These are phyloP conservation scores for Drosophila biarmipes DNA, from an alignment of 1,140 invertebrate species.

Conservation along the genomic window DNA sequence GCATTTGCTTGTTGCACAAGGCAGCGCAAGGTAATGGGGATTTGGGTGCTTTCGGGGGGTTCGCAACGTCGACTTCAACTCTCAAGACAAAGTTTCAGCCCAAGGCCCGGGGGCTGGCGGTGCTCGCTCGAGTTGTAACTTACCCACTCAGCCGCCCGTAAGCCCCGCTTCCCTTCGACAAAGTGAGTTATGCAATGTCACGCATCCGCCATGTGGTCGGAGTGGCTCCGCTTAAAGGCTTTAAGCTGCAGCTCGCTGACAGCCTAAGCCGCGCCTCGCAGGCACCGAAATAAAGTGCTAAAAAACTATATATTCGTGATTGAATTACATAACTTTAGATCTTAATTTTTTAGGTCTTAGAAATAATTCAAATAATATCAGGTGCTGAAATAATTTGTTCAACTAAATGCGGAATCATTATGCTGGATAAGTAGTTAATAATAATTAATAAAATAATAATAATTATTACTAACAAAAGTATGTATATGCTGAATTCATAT, in stretches of 20 bases:
- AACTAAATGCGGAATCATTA: no score
- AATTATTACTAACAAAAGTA: no score
- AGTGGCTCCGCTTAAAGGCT: conserved; percentile 57
- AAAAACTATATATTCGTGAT: no score
- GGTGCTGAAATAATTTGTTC: no score
- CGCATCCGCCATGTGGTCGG: conserved; percentile 61
- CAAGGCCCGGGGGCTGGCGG: conserved; percentile 37
- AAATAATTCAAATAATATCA: no score
- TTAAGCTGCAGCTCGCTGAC: conserved; percentile 68
- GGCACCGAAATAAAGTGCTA: neutral
- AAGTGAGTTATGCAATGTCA: conserved; percentile 70
- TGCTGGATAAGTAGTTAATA: no score
- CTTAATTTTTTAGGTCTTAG: no score
- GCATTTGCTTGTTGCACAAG: conserved; percentile 70
- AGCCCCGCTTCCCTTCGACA: conserved; percentile 5
- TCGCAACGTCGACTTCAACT: conserved; percentile 40
- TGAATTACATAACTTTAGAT: no score
- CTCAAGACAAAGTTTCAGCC: conserved; percentile 70
- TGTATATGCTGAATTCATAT: no score
- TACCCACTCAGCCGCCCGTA: conserved; percentile 32
- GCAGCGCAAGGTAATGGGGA: neutral
- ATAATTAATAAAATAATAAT: no score
- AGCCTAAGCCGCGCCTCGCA: conserved; percentile 44
- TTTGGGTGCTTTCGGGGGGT: conserved; percentile 1
- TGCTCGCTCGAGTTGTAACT: conserved; percentile 59